Conservation (phyloP, 2,888 invertebrate species). For the Pedicia rivosa region DNA sequence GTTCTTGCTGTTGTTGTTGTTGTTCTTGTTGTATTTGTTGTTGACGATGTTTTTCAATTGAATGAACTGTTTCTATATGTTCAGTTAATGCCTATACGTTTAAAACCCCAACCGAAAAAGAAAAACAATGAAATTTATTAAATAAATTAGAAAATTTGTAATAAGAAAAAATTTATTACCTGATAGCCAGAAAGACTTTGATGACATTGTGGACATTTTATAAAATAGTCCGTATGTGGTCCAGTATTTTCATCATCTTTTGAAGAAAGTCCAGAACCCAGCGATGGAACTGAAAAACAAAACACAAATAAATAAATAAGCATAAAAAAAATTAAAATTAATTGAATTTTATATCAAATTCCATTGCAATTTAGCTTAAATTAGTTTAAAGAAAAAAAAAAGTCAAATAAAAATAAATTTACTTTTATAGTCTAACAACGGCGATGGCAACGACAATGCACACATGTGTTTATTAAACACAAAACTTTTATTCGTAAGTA, state of each 20-base stretch:
- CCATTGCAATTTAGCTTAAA: too few relatives aligned
- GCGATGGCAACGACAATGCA: too few relatives aligned
- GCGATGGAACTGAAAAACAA: conserved; percentile 25
- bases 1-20: conserved; percentile 7
- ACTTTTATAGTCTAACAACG: too few relatives aligned
- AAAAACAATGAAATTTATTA: background rate
- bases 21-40: conserved; percentile 5
- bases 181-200: conserved; percentile 29
- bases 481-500: too few relatives aligned
- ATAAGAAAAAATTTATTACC: conserved; percentile 18
- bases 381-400: too few relatives aligned
- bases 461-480: too few relatives aligned
- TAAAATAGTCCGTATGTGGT: conserved; percentile 24
- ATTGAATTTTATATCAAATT: too few relatives aligned
- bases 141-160: background rate
- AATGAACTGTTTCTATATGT: conserved; percentile 31
- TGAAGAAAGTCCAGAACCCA: conserved; percentile 29
- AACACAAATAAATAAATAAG: too few relatives aligned
- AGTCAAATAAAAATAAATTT: too few relatives aligned
- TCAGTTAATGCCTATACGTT: conserved; percentile 31
- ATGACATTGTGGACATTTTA: conserved; percentile 33
- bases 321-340: too few relatives aligned
- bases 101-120: too few relatives aligned
- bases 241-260: conserved; percentile 20
- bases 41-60: conserved; percentile 20